Evolutionary conservation across 2,797 vertebrate species (phyloP), one percentile per base, ranked within the genome.

Genomic region (Pangasius macronema): DNA sequence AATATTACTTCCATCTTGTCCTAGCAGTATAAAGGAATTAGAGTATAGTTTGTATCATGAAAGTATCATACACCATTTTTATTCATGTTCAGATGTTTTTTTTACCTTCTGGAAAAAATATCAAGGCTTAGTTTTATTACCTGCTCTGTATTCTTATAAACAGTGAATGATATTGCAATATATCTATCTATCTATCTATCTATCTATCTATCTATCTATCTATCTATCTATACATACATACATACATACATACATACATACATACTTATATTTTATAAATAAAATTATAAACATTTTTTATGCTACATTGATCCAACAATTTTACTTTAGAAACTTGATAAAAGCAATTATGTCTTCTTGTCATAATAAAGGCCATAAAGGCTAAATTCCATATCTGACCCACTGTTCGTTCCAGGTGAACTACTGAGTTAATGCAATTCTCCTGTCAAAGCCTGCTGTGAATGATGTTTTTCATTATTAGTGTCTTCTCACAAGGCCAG

Each of bases 401-500:
- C 76, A 87, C 46, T 87, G 81, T 86, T 84, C 75, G 75, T 73
- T 72, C 24, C 77, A 87, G 77, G 85, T 84, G 88, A 89, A 89
- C 85, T 87, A 84, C 61, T 79, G 80, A 81, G 76, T 80, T 89
- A 90, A 91, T 89, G 86, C 86, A 91, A 91, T 91, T 89, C 81
- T 87, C 83, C 85, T 84, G 83, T 88, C 85, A 82, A 86, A 88
- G 85, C 86, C 72, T 87, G 92, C 89, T 89, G 90, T 94, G 94
- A 95, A 88, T 93, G 93, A 95, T 95, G 92, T 88, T 93, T 93
- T 94, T 92, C 90, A 94, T 95, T 92, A 94, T 93, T 92, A 92
- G 88, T 79, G 89, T 92, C 91, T 92, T 95, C 94, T 93, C 89
- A 89, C 86, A 83, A 87, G 89, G 27, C 91, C 87, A 89, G 90